Percentiles rank a stretch among this genome's conserved stretches.
These are phyloP conservation scores for Congeria kusceri DNA, from an alignment of 2,888 invertebrate genomes.

Conservation along the genomic window DNA sequence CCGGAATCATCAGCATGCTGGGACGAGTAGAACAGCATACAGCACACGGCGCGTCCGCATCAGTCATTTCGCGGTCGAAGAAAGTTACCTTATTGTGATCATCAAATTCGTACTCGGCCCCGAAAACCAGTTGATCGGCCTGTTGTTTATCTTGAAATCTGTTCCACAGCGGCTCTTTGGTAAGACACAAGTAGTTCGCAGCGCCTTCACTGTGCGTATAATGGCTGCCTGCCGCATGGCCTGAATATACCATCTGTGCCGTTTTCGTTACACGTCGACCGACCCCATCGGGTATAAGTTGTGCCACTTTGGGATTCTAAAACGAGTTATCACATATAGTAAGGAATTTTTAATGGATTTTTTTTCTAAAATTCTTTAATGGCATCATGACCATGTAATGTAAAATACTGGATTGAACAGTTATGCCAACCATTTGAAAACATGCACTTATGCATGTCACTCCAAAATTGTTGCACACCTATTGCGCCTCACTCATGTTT, in stretches of 20 bases:
- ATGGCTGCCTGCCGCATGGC: slow-evolving; percentile 13
- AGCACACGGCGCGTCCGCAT: slow-evolving; percentile 22
- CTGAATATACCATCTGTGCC: slow-evolving; percentile 24
- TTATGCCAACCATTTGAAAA: too few relatives aligned
- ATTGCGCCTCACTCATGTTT: too few relatives aligned
- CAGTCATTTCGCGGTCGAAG: slow-evolving; percentile 4
- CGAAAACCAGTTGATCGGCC: background rate
- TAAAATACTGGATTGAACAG: too few relatives aligned
- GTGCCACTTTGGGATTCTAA: background rate
- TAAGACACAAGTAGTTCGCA: slow-evolving; percentile 16
- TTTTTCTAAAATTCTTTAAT: too few relatives aligned
- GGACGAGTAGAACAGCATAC: slow-evolving; percentile 17
- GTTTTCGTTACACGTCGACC: slow-evolving; percentile 20
- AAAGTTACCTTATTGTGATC: slow-evolving; percentile 13
- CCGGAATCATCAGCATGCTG: slow-evolving; percentile 28
- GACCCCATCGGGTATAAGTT: slow-evolving; percentile 26
- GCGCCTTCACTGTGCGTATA: slow-evolving; percentile 14
- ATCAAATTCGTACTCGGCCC: slow-evolving; percentile 25
- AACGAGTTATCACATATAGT: too few relatives aligned
- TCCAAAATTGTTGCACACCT: too few relatives aligned
- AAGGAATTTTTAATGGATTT: too few relatives aligned
- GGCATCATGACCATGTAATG: too few relatives aligned
- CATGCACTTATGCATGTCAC: too few relatives aligned
- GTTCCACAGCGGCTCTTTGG: slow-evolving; percentile 22
- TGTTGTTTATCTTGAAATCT: slow-evolving; percentile 11